Evolutionary conservation across 2,888 invertebrate species (phyloP).

Genomic region (Euproctis similis): DNA sequence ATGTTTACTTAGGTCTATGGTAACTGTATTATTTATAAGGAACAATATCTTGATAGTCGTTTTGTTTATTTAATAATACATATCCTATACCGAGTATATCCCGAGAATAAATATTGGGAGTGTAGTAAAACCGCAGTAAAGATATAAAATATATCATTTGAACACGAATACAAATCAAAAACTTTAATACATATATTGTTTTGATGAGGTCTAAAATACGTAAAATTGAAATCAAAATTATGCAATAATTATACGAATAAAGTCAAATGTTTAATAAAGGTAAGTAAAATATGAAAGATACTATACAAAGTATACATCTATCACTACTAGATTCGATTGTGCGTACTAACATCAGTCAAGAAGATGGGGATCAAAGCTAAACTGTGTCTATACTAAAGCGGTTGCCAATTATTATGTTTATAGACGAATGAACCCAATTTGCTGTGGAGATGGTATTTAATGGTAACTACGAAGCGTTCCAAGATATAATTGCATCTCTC

Average conservation of each 20-base stretch:
- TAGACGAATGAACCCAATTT: slow-evolving; percentile 52
- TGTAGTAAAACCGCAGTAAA: not conserved
- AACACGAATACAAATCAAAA: no score
- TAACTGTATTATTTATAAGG: slow-evolving; percentile 22
- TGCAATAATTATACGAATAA: no score
- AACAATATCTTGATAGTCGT: slow-evolving; percentile 22
- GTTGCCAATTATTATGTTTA: slow-evolving; percentile 64
- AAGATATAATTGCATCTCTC: no score
- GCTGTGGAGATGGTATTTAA: slow-evolving; percentile 6
- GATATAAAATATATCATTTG: no score
- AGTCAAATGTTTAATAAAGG: no score
- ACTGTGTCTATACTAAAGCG: slow-evolving; percentile 43
- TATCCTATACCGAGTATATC: no score
- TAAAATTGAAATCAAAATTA: no score
- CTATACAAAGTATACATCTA: slow-evolving; percentile 10
- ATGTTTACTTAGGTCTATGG: slow-evolving; percentile 25
- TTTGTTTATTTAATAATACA: slow-evolving; percentile 14
- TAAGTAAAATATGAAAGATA: no score
- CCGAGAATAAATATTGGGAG: slow-evolving; percentile 13
- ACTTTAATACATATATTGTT: no score
- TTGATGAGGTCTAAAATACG: no score
- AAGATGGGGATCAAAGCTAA: slow-evolving; percentile 47
- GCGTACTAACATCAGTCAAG: slow-evolving; percentile 17
- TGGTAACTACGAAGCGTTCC: no score
- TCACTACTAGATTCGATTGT: slow-evolving; percentile 23